phyloP scores from a whole-genome alignment of 53 echinoderm and acorn worm genomes.

The Zoroaster sp. region DNA sequence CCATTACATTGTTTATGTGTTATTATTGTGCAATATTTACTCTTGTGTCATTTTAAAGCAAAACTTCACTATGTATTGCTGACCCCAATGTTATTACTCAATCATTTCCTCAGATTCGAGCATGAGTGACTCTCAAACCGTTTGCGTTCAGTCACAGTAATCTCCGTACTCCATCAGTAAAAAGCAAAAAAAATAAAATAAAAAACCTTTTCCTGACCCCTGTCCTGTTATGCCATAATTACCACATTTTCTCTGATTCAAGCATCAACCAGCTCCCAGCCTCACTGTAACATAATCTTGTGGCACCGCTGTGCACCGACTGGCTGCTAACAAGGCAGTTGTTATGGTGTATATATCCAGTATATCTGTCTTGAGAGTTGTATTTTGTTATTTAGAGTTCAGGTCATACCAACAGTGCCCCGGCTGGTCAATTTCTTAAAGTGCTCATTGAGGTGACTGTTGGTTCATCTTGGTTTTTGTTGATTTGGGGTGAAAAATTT shows the following conservation, averaged over 20 bases:
- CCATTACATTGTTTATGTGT: too few relatives aligned
- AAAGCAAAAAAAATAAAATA: neutral
- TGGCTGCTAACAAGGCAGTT: constrained; percentile 14
- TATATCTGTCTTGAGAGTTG: neutral
- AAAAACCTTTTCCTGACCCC: neutral
- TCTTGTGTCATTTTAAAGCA: neutral
- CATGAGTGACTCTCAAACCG: too few relatives aligned
- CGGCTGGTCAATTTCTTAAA: neutral
- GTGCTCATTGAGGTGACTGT: neutral
- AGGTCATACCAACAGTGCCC: neutral
- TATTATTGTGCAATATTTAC: too few relatives aligned
- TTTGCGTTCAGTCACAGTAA: too few relatives aligned
- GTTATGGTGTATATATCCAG: neutral
- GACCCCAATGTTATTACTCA: too few relatives aligned
- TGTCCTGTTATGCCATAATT: constrained; percentile 5
- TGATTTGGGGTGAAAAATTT: too few relatives aligned
- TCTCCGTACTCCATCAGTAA: neutral
- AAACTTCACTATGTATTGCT: neutral
- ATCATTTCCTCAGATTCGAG: neutral
- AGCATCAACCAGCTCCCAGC: neutral
- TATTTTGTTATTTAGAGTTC: neutral
- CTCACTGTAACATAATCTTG: neutral
- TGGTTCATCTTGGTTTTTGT: neutral
- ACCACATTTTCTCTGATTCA: constrained; percentile 38
- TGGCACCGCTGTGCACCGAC: constrained; percentile 10